Evolutionary conservation across 2,888 invertebrate species (phyloP), one percentile per base, ranked within the genome.

Genomic region (Andrena bicolor): DNA sequence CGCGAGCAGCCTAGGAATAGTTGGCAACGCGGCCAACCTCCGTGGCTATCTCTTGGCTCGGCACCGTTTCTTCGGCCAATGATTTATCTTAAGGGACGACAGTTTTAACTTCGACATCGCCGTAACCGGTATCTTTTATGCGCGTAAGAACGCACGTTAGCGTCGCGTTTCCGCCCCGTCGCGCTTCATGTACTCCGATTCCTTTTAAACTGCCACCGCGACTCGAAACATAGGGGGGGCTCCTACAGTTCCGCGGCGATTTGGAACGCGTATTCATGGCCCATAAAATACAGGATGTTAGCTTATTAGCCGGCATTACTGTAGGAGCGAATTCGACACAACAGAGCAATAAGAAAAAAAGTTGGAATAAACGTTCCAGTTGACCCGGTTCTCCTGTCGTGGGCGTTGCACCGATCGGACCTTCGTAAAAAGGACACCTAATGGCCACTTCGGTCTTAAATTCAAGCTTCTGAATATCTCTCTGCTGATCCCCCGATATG

Each of bases 11-110:
- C 76, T 80, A 41, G 76, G 76, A 78, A 82, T 64, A 76, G 85
- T 90, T 90, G 90, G 91, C 90, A 89, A 69, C 75, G 70, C 56
- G 85, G 90, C 90, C 90, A 91, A 90, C 86, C 87, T 84, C 82
- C 53, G 61, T 60, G 64, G 61, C 76, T 75, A 66, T 76, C 80
- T 87, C 84, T 86, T 86, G 86, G 86, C 87, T 83, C 84, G 81
- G 61, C 78, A 74, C 68, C 72, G 75, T 76, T 84, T 86, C 85
- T 83, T 84, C 80, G 70, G 73, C 72, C 85, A 88, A 89, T 89
- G 87, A 90, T 90, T 89, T 84, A 89, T 90, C 87, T 82, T 61
- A 58, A 75, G 48, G 65, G 28, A 23, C 60, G 76, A 82, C 72
- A 58, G 69, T 26, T 75, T 69, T 60, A 51, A 35, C 68, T 30